These are phyloP conservation scores for Danionella dracula DNA, from an alignment of 2,797 vertebrate genomes.

Conservation along the genomic window DNA sequence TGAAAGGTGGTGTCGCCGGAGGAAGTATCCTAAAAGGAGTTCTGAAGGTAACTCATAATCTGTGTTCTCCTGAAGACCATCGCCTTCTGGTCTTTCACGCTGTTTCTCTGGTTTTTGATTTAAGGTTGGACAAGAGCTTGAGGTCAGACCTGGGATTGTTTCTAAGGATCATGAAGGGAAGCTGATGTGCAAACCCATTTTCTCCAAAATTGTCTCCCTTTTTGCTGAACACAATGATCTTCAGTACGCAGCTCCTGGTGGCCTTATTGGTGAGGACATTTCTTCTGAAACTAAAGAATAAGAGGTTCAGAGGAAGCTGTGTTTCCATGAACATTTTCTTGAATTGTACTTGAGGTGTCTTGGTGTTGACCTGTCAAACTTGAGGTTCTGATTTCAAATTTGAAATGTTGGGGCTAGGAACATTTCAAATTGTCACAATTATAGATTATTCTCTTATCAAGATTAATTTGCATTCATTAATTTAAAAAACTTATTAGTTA, in stretches of 20 bases:
- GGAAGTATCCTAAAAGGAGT: slow-evolving; percentile 98
- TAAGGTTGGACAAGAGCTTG: slow-evolving; percentile 97
- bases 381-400: too few relatives aligned
- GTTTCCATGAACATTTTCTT: too few relatives aligned
- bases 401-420: too few relatives aligned
- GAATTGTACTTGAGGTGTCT: too few relatives aligned
- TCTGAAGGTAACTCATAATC: slow-evolving; percentile 78
- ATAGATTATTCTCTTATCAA: too few relatives aligned
- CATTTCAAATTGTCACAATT: too few relatives aligned
- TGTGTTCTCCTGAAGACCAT: not conserved
- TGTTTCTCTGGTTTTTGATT: not conserved
- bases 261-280: slow-evolving; percentile 87
- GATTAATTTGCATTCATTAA: too few relatives aligned
- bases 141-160: slow-evolving; percentile 95
- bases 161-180: slow-evolving; percentile 99
- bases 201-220: slow-evolving; percentile 97
- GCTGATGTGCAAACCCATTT: slow-evolving; percentile 99
- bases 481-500: too few relatives aligned
- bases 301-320: too few relatives aligned
- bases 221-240: slow-evolving; percentile 98
- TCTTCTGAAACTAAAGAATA: not conserved
- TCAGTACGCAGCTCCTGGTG: slow-evolving; percentile 93
- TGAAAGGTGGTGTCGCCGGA: slow-evolving; percentile 96
- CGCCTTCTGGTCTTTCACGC: not conserved
- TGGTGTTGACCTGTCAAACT: too few relatives aligned